Percentiles rank a stretch among this genome's conserved stretches.
Conservation (phyloP, 2,888 invertebrate genomes). For the Geophilus truncorum region DNA sequence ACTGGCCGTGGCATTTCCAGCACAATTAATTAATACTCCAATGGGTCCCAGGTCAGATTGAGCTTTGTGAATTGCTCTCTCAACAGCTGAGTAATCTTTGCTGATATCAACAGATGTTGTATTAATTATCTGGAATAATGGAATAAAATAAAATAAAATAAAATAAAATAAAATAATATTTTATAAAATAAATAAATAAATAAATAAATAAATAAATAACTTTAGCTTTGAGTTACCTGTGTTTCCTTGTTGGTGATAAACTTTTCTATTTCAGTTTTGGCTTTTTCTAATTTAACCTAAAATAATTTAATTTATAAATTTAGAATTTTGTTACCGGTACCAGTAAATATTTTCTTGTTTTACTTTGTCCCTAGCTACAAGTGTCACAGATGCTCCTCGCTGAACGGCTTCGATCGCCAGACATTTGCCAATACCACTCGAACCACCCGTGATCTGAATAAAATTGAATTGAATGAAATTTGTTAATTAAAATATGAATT, state of each 20-base stretch:
- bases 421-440: constrained; percentile 89
- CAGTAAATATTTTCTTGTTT: constrained; percentile 48
- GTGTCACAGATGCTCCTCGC: constrained; percentile 81
- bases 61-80: constrained; percentile 48
- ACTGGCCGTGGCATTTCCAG: constrained; percentile 73
- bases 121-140: constrained; percentile 44
- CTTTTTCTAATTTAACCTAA: constrained; percentile 55
- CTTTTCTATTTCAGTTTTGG: constrained; percentile 58
- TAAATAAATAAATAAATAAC: too few relatives aligned
- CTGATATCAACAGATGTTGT: constrained; percentile 46
- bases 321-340: not conserved
- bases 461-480: not conserved
- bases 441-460: constrained; percentile 78
- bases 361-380: constrained; percentile 74
- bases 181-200: too few relatives aligned
- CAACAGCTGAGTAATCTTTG: constrained; percentile 43
- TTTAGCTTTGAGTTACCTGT: too few relatives aligned
- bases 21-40: constrained; percentile 88
- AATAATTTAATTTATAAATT: not conserved
- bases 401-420: constrained; percentile 70
- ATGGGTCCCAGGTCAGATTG: constrained; percentile 71
- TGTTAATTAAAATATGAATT: not conserved
- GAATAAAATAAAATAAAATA: too few relatives aligned
- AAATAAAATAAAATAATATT: too few relatives aligned
- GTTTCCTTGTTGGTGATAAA: constrained; percentile 48